These are phyloP conservation scores for Hafferia zeledoni DNA, from an alignment of 2,797 vertebrate species.

Conservation along the genomic window DNA sequence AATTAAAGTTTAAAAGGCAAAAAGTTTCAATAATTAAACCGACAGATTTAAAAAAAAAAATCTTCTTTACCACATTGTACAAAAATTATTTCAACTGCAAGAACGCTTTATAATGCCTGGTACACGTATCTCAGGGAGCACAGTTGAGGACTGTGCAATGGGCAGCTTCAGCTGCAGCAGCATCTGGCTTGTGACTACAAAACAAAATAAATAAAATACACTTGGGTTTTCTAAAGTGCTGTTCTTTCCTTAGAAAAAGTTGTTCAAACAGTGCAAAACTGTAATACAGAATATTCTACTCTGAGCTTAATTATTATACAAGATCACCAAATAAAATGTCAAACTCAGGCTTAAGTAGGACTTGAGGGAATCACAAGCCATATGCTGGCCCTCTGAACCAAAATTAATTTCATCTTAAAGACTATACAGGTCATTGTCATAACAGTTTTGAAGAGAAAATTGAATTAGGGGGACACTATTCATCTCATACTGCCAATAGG, in stretches of 20 bases:
- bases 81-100: background rate
- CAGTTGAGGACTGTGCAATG: background rate
- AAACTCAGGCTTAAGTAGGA: background rate
- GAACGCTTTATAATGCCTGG: background rate
- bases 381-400: background rate
- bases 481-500: background rate
- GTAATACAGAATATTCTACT: background rate
- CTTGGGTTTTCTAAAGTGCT: background rate
- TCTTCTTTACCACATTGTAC: background rate
- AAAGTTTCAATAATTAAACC: background rate
- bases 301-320: background rate
- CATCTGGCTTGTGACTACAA: background rate
- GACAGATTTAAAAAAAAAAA: background rate
- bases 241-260: background rate
- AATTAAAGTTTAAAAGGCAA: background rate
- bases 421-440: background rate
- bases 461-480: background rate
- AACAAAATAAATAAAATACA: background rate
- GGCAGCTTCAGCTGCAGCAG: background rate
- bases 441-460: background rate
- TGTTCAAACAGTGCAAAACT: background rate
- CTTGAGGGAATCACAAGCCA: background rate
- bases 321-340: background rate
- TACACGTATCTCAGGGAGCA: background rate
- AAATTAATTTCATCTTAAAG: constrained; percentile 30